Base-by-base conservation (phyloP, 2,888 invertebrate genomes). In the Ormia ochracea region DNA sequence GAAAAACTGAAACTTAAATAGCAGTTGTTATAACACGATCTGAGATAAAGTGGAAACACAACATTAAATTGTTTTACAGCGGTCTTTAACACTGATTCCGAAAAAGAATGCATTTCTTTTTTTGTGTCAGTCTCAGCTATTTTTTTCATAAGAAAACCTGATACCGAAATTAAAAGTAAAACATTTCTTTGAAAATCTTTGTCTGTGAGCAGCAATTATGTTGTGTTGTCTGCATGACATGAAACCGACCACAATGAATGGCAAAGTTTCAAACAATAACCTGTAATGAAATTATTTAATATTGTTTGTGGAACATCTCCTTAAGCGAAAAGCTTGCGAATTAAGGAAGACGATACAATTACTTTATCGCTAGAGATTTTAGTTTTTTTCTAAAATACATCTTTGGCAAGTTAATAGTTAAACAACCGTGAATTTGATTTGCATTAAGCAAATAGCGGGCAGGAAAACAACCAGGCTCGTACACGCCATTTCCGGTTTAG, bases 11-110 rank as follows among this genome's bases (percentile, higher is more conserved):
- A 17, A 41, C n/a, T 12, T 23, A 70, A 68, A 59, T 38, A 45
- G 52, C 33, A n/a, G 45, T 70, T 66, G 75, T 63, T 80, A 63
- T 21, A 80, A 66, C 76, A 72, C 58, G 66, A 72, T 80, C 23
- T 61, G 5, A 59, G 58, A 59, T 75, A 66, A 75, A 59, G 56
- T 63, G 4, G 63, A 56, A 33, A 76, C 6, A 69, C 61, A 56
- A 76, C 68, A 43, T 68, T 54, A 72, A 75, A 70, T 61, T 66
- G 61, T 56, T 76, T 31, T 63, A 66, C 66, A 66, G 33, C 65
- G 45, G 75, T 76, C 70, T 72, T 72, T 72, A 80, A 72, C 79
- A 80, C 66, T 61, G 38, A 33, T 54, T 26, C 12, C n/a, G 45
- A 69, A 69, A 14, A 14, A 63, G 12, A 54, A 43, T 45, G n/a